Conservation (phyloP, 2,888 invertebrate species). For the Trichacis sp. region DNA sequence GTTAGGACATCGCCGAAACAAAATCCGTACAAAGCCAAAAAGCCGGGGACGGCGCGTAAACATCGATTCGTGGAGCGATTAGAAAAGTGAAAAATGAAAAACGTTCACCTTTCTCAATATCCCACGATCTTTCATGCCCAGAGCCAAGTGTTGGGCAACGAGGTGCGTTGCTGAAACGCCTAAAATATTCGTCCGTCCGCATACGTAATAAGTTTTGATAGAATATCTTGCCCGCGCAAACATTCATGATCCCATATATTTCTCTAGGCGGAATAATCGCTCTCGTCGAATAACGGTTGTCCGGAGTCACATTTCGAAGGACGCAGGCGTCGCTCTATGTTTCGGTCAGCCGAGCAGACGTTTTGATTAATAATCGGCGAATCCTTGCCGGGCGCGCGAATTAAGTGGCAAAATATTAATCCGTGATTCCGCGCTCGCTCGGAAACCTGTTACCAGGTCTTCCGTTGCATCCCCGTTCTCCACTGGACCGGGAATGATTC, state of each 20-base stretch:
- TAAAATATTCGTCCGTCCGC: slow-evolving; percentile 2
- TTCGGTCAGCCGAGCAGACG: slow-evolving; percentile 38
- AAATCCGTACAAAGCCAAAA: neutral
- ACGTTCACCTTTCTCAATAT: neutral
- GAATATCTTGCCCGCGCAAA: slow-evolving; percentile 31
- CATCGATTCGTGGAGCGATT: neutral
- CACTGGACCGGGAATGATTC: slow-evolving; percentile 24
- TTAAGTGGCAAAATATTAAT: slow-evolving; percentile 42
- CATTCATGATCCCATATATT: slow-evolving; percentile 38
- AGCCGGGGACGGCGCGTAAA: neutral
- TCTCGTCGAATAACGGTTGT: slow-evolving; percentile 43
- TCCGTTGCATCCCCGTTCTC: slow-evolving; percentile 31
- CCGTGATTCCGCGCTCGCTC: slow-evolving; percentile 38
- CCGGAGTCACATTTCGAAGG: slow-evolving; percentile 43
- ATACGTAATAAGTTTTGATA: slow-evolving; percentile 23
- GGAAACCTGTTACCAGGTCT: slow-evolving; percentile 37
- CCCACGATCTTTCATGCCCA: neutral
- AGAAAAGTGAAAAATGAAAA: slow-evolving; percentile 4
- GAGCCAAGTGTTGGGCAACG: neutral
- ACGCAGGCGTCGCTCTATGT: slow-evolving; percentile 40
- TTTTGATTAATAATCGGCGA: slow-evolving; percentile 45
- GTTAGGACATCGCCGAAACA: neutral
- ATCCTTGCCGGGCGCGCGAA: slow-evolving; percentile 33
- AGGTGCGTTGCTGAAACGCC: neutral
- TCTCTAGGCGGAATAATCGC: slow-evolving; percentile 37